Evolutionary conservation across 2,888 invertebrate genomes (phyloP).

Genomic region (Brachypalpus laphriformis): DNA sequence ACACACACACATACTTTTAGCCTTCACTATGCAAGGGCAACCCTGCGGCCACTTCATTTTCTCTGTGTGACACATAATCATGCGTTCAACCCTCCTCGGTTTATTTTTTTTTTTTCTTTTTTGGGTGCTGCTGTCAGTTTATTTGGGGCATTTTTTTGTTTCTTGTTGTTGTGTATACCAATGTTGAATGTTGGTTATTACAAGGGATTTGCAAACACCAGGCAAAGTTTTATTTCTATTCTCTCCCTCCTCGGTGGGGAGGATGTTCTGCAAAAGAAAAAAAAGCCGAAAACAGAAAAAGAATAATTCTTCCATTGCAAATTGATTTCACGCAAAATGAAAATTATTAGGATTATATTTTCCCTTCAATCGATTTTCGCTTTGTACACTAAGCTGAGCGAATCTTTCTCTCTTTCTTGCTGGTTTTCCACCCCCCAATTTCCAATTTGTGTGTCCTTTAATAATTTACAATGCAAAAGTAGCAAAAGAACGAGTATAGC

Average conservation of each 20-base stretch:
- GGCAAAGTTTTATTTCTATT: slow-evolving; percentile 27
- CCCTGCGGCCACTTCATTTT: slow-evolving; percentile 64
- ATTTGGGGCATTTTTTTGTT: slow-evolving; percentile 42
- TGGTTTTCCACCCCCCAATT: slow-evolving; percentile 11
- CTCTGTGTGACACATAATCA: slow-evolving; percentile 59
- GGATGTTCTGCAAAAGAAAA: background rate
- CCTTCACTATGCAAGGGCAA: slow-evolving; percentile 43
- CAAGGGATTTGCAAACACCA: slow-evolving; percentile 70
- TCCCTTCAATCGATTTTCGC: slow-evolving; percentile 71
- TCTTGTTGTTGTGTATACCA: background rate
- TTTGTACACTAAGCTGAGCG: slow-evolving; percentile 53
- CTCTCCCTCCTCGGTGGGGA: background rate
- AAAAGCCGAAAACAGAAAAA: slow-evolving; percentile 7
- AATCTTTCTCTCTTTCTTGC: slow-evolving; percentile 31
- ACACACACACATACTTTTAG: background rate
- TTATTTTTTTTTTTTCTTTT: background rate
- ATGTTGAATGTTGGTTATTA: slow-evolving; percentile 53
- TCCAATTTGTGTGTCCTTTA: slow-evolving; percentile 65
- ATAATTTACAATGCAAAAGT: slow-evolving; percentile 60
- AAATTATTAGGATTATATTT: slow-evolving; percentile 73
- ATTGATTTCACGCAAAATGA: slow-evolving; percentile 75
- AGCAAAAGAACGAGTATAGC: slow-evolving; percentile 7
- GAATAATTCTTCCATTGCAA: slow-evolving; percentile 72
- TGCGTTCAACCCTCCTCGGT: slow-evolving; percentile 48
- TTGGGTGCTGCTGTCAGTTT: slow-evolving; percentile 43